A percentile compares a stretch with the other conserved stretches of the same genome.
Evolutionary conservation across 2,113 vertebrate species (phyloP).

Genomic region (Ornithorhynchus anatinus): DNA sequence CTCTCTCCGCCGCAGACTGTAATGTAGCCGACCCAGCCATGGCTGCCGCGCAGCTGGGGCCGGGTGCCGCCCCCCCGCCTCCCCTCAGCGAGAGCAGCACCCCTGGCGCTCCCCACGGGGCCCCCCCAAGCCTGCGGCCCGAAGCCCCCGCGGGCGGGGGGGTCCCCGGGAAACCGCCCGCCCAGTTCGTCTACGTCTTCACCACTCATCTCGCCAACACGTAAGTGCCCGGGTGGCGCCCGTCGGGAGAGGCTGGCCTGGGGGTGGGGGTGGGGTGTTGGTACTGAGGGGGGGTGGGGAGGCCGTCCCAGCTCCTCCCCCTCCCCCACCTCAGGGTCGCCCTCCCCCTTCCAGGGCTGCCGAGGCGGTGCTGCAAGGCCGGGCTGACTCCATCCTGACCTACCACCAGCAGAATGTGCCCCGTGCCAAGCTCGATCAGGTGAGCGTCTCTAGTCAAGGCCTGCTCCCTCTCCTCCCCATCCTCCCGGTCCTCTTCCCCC

Average conservation of each 20-base stretch:
- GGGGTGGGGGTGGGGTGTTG: not conserved
- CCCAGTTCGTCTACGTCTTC: slow-evolving; percentile 94
- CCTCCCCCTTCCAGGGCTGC: slow-evolving; percentile 77
- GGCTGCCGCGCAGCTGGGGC: slow-evolving; percentile 78
- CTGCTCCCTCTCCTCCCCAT: rapidly evolving
- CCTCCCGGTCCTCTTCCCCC: not conserved
- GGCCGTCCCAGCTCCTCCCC: not conserved
- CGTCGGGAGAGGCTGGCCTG: not conserved
- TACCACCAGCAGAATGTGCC: slow-evolving; percentile 97
- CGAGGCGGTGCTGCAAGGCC: slow-evolving; percentile 93
- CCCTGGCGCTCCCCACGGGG: slow-evolving; percentile 65
- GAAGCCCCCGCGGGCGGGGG: slow-evolving; percentile 64
- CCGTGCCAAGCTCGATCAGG: slow-evolving; percentile 91
- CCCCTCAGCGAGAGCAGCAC: slow-evolving; percentile 72
- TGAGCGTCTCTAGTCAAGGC: slow-evolving; percentile 21
- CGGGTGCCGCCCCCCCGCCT: slow-evolving; percentile 79
- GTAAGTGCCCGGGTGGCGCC: slow-evolving; percentile 66
- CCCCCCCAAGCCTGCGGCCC: slow-evolving; percentile 66
- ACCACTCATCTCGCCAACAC: slow-evolving; percentile 95
- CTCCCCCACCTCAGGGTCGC: not conserved
- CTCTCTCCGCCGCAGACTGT: slow-evolving; percentile 62
- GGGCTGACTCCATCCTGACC: slow-evolving; percentile 88
- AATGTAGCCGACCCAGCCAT: slow-evolving; percentile 84
- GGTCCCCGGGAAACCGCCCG: slow-evolving; percentile 69
- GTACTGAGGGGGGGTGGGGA: not conserved